Percentiles rank a stretch among this genome's conserved stretches.
These are phyloP conservation scores for Neuroterus valhalla DNA, from an alignment of 1,140 invertebrate species.

Conservation along the genomic window DNA sequence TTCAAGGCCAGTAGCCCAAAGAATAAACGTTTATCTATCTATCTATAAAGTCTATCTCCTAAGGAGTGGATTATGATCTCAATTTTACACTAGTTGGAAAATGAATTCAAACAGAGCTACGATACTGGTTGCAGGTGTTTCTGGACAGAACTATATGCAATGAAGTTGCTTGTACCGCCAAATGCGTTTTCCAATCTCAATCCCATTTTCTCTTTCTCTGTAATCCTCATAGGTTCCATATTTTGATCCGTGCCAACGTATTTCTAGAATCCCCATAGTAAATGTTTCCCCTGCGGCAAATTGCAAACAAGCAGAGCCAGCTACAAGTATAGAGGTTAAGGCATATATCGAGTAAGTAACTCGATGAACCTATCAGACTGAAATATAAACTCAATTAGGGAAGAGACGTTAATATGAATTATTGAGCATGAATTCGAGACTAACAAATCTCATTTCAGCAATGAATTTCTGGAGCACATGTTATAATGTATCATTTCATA, in stretches of 20 bases:
- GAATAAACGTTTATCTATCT: too few relatives aligned
- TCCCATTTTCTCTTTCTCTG: slow-evolving; percentile 1
- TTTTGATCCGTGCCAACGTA: slow-evolving; percentile 4
- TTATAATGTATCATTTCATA: slow-evolving; percentile 39
- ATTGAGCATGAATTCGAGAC: slow-evolving; percentile 34
- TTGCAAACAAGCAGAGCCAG: slow-evolving; percentile 5
- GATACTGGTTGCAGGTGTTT: background rate
- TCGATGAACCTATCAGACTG: slow-evolving; percentile 26
- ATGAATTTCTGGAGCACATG: slow-evolving; percentile 38
- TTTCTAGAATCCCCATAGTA: slow-evolving; percentile 21
- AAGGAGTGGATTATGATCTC: too few relatives aligned
- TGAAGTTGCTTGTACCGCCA: slow-evolving; percentile 2
- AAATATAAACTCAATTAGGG: slow-evolving; percentile 17
- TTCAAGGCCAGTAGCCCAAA: too few relatives aligned
- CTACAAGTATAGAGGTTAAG: slow-evolving; percentile 8
- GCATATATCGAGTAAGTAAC: slow-evolving; percentile 17
- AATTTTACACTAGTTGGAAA: too few relatives aligned
- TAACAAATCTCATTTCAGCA: slow-evolving; percentile 37
- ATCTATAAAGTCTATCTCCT: too few relatives aligned
- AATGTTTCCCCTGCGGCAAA: slow-evolving; percentile 14
- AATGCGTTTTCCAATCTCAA: background rate
- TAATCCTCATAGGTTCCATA: slow-evolving; percentile 18
- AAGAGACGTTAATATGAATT: slow-evolving; percentile 1
- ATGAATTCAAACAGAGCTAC: too few relatives aligned
- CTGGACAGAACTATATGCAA: slow-evolving; percentile 14